These are phyloP conservation scores for Thyatira batis DNA, from an alignment of 2,888 invertebrate species.

Conservation along the genomic window DNA sequence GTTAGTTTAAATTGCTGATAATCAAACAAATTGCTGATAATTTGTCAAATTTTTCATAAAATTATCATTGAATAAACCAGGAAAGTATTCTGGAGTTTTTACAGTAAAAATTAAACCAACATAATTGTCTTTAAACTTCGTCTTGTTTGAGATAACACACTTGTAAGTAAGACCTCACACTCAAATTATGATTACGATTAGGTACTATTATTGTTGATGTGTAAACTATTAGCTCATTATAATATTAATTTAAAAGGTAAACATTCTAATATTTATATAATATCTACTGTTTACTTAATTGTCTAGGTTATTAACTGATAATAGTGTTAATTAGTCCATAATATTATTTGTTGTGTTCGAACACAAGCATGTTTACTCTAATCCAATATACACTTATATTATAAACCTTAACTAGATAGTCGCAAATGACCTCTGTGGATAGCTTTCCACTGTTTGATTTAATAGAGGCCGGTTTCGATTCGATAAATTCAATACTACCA, in stretches of 20 bases:
- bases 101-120: too few species aligned
- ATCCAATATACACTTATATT: constrained; percentile 15
- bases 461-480: not conserved
- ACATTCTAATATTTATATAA: constrained; percentile 4
- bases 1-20: too few species aligned
- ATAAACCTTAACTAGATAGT: not conserved
- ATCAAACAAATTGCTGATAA: too few species aligned
- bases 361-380: constrained; percentile 22
- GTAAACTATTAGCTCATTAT: not conserved
- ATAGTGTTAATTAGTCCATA: constrained; percentile 1
- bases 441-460: constrained; percentile 2
- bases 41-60: too few species aligned
- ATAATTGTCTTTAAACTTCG: too few species aligned
- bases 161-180: too few species aligned
- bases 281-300: constrained; percentile 2
- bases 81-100: too few species aligned
- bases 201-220: too few species aligned
- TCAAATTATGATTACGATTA: too few species aligned
- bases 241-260: constrained; percentile 1
- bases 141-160: too few species aligned
- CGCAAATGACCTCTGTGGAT: not conserved
- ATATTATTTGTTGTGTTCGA: constrained; percentile 19
- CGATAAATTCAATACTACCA: not conserved
- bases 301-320: not conserved
- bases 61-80: too few species aligned